Evolutionary conservation across 2,113 vertebrate genomes (phyloP).

Genomic region (Bubo blakistoni): DNA sequence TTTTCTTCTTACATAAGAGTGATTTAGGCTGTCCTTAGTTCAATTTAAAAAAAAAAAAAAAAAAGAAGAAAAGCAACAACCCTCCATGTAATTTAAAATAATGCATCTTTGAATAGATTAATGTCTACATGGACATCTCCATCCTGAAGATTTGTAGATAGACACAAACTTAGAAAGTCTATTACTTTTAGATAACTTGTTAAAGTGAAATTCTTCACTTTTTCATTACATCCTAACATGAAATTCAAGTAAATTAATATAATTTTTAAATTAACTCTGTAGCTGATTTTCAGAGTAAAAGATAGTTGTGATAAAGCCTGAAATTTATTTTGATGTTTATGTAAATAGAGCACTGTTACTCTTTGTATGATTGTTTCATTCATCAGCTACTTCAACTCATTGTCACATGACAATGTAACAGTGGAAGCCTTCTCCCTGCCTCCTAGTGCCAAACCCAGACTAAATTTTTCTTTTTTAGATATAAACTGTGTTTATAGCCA

Average conservation of each 20-base stretch:
- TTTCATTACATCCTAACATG: not conserved
- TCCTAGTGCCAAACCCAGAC: not conserved
- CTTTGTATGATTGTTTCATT: not conserved
- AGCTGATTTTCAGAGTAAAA: not conserved
- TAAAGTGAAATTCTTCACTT: not conserved
- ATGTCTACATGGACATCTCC: not conserved
- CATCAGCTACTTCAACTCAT: not conserved
- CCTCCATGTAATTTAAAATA: not conserved
- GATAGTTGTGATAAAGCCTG: not conserved
- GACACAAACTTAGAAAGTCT: slow-evolving; percentile 10
- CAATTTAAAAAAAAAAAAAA: not conserved
- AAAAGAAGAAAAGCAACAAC: not conserved
- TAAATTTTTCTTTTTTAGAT: not conserved
- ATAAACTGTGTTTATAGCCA: not conserved
- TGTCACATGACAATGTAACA: not conserved
- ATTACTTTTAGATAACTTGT: not conserved
- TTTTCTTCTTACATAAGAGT: rapidly evolving
- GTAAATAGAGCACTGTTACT: not conserved
- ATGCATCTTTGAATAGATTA: not conserved
- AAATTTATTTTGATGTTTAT: not conserved
- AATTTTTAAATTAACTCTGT: not conserved
- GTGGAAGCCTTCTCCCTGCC: not conserved
- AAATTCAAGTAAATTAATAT: not conserved
- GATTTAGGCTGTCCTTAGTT: not conserved
- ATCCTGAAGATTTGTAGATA: not conserved